These are phyloP conservation scores for Naso thynnoides DNA, from an alignment of 2,797 vertebrate species.

Conservation along the genomic window DNA sequence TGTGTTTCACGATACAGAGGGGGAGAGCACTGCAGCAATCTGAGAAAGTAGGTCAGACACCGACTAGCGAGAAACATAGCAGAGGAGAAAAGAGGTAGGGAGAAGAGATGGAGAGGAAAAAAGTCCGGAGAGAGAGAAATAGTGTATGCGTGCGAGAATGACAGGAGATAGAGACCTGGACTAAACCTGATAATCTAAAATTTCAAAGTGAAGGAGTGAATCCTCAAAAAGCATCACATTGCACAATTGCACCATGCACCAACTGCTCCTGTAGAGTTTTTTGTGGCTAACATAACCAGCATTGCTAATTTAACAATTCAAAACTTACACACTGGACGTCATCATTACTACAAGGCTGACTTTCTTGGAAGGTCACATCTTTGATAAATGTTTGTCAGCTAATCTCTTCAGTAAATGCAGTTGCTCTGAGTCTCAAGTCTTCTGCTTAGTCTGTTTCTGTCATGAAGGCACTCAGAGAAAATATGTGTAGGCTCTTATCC, in stretches of 20 bases:
- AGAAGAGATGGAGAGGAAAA: constrained; percentile 52
- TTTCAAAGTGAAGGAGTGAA: not conserved
- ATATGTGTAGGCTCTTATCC: constrained; percentile 55
- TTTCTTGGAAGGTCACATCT: constrained; percentile 48
- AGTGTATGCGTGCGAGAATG: not conserved
- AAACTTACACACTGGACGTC: constrained; percentile 13
- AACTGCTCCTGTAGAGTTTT: not conserved
- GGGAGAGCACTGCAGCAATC: constrained; percentile 80
- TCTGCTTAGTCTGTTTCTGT: constrained; percentile 50
- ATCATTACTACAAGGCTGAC: constrained; percentile 6
- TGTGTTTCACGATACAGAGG: constrained; percentile 65
- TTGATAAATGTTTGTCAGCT: constrained; percentile 40
- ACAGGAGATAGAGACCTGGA: constrained; percentile 24
- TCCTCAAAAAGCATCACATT: constrained; percentile 5
- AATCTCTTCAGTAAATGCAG: constrained; percentile 50
- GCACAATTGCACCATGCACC: not conserved
- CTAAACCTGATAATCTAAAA: constrained; percentile 2
- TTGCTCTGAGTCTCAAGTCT: constrained; percentile 50
- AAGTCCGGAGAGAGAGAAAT: constrained; percentile 7
- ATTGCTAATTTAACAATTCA: not conserved
- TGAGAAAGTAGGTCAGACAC: constrained; percentile 82
- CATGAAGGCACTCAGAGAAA: constrained; percentile 59
- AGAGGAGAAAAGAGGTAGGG: constrained; percentile 70
- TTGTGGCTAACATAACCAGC: not conserved
- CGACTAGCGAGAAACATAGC: constrained; percentile 70